A percentile compares a stretch with the other conserved stretches of the same genome.
Evolutionary conservation across 2,888 invertebrate genomes (phyloP).

Genomic region (Lasioglossum marginatum): DNA sequence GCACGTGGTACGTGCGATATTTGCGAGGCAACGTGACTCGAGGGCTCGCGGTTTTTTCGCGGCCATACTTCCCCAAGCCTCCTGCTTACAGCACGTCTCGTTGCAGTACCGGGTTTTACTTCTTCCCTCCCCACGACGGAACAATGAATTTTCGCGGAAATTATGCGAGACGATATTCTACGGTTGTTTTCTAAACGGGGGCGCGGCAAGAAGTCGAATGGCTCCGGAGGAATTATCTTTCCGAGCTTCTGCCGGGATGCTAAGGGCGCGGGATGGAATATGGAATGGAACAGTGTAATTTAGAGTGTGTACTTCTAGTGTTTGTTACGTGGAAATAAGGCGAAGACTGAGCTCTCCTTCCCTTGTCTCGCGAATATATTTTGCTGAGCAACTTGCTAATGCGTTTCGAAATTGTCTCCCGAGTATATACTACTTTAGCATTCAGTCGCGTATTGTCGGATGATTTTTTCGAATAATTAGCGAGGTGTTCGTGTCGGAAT

Average conservation of each 20-base stretch:
- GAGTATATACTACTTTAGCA: neutral
- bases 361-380: neutral
- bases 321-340: conserved; percentile 9
- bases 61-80: neutral
- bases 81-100: neutral
- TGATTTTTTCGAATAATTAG: neutral
- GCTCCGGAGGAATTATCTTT: neutral
- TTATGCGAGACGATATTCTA: neutral
- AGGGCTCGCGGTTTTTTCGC: neutral
- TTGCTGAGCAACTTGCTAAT: neutral
- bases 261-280: neutral
- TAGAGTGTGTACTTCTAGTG: neutral
- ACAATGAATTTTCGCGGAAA: conserved; percentile 8
- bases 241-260: neutral
- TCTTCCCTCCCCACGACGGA: neutral
- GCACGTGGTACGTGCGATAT: conserved; percentile 4
- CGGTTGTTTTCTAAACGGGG: neutral
- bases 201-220: neutral
- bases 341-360: neutral
- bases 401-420: neutral
- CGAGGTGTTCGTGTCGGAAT: neutral
- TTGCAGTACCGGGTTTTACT: neutral
- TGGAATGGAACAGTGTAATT: neutral
- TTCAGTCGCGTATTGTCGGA: neutral
- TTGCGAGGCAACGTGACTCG: neutral